These are phyloP conservation scores for Chymomyza costata DNA, from an alignment of 1,140 invertebrate genomes.

Conservation along the genomic window DNA sequence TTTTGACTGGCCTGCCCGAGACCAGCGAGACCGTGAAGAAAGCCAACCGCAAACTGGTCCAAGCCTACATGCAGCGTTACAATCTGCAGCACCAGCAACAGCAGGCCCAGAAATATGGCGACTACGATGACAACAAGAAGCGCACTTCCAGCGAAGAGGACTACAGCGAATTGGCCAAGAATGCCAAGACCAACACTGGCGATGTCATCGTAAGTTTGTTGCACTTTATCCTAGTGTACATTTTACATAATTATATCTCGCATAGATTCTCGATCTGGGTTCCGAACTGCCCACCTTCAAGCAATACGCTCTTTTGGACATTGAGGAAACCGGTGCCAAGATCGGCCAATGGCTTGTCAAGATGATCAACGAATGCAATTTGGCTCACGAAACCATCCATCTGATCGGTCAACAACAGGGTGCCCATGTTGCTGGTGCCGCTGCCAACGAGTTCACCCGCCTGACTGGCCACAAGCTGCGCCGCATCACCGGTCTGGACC, in stretches of 20 bases:
- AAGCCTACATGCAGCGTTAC: conserved; percentile 27
- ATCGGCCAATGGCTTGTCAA: conserved; percentile 32
- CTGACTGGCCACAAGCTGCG: conserved; percentile 75
- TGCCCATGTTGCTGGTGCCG: conserved; percentile 77
- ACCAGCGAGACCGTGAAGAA: conserved; percentile 40
- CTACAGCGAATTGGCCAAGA: not conserved
- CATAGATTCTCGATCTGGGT: conserved; percentile 58
- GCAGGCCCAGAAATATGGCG: conserved; percentile 24
- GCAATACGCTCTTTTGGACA: conserved; percentile 50
- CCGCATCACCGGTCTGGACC: conserved; percentile 83
- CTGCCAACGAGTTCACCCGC: conserved; percentile 79
- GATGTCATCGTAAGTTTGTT: conserved; percentile 1
- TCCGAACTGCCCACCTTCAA: conserved; percentile 50
- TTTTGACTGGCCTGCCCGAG: conserved; percentile 60
- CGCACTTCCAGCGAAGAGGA: conserved; percentile 12
- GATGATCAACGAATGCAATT: conserved; percentile 50
- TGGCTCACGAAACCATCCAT: conserved; percentile 64
- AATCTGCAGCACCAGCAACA: conserved; percentile 23
- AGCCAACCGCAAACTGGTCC: conserved; percentile 20
- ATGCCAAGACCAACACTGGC: conserved; percentile 3
- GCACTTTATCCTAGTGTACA: no score
- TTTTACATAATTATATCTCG: no score
- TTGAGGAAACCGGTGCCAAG: conserved; percentile 46
- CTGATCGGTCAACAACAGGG: conserved; percentile 55
- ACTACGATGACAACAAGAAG: conserved; percentile 20